A percentile compares a stretch with the other conserved stretches of the same genome.
These are phyloP conservation scores for Thereva unica DNA, from an alignment of 2,888 invertebrate genomes.

Conservation along the genomic window DNA sequence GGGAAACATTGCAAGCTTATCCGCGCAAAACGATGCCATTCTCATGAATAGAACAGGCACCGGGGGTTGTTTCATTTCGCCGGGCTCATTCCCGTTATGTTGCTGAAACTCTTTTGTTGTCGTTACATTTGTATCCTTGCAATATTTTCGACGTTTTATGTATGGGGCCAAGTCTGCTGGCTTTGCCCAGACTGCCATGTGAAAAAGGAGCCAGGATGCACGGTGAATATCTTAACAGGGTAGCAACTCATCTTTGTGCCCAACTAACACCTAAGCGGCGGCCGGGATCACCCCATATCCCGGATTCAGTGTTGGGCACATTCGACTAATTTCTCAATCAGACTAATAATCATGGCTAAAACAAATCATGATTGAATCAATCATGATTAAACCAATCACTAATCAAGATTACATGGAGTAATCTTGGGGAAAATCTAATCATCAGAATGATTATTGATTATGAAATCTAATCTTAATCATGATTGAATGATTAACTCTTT, in stretches of 20 bases:
- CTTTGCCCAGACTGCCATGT: neutral
- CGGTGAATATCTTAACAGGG: neutral
- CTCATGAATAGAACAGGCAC: slow-evolving; percentile 29
- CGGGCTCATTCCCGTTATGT: slow-evolving; percentile 9
- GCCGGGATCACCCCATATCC: neutral
- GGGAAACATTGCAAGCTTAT: slow-evolving; percentile 15
- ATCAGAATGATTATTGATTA: too few species aligned
- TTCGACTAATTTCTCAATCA: too few species aligned
- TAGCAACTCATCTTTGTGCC: neutral
- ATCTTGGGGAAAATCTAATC: too few species aligned
- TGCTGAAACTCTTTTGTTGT: slow-evolving; percentile 21
- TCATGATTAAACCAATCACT: too few species aligned
- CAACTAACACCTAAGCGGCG: slow-evolving; percentile 1
- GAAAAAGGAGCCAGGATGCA: slow-evolving; percentile 13
- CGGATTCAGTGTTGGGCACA: too few species aligned
- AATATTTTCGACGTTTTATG: slow-evolving; percentile 20
- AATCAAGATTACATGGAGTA: too few species aligned
- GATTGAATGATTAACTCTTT: too few species aligned
- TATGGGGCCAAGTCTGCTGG: neutral
- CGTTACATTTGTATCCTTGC: slow-evolving; percentile 12
- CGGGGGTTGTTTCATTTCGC: slow-evolving; percentile 25
- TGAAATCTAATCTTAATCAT: too few species aligned
- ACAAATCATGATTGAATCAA: too few species aligned
- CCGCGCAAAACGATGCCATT: slow-evolving; percentile 23
- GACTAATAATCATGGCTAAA: too few species aligned